These are phyloP conservation scores for Meriones psammophilus DNA, from an alignment of 2,797 vertebrate species.

Conservation along the genomic window DNA sequence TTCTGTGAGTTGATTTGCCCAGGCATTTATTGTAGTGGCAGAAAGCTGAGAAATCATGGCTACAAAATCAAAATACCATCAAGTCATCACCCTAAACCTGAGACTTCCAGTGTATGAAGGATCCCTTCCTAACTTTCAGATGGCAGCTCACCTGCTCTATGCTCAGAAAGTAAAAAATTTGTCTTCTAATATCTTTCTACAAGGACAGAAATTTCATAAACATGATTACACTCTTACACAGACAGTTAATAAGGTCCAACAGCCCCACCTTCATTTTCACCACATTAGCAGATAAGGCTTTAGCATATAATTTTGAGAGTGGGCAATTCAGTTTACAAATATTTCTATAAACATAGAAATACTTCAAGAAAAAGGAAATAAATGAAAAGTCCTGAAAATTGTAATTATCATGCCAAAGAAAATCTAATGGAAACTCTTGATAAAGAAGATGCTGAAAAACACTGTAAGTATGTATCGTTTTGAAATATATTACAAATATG, in stretches of 20 bases:
- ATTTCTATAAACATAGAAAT: not conserved
- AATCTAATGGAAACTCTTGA: not conserved
- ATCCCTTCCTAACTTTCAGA: not conserved
- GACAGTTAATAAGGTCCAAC: not conserved
- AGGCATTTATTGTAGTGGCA: not conserved
- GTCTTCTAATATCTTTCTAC: not conserved
- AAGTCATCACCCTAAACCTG: not conserved
- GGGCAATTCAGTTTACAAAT: not conserved
- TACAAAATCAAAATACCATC: not conserved
- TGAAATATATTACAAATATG: not conserved
- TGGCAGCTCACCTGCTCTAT: not conserved
- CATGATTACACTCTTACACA: accelerated
- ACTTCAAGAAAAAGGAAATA: not conserved
- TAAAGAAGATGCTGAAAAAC: not conserved
- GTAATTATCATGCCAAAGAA: not conserved
- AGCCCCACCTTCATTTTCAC: not conserved
- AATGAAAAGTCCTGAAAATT: not conserved
- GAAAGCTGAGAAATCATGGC: not conserved
- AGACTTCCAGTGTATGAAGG: not conserved
- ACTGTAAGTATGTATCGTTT: not conserved
- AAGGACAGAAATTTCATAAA: not conserved
- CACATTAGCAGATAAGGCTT: not conserved
- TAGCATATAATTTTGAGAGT: not conserved
- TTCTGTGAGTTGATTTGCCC: not conserved
- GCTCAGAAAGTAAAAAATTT: accelerated